Evolutionary conservation across 2,113 vertebrate genomes (phyloP).

Genomic region (Rhabdomys dilectus): DNA sequence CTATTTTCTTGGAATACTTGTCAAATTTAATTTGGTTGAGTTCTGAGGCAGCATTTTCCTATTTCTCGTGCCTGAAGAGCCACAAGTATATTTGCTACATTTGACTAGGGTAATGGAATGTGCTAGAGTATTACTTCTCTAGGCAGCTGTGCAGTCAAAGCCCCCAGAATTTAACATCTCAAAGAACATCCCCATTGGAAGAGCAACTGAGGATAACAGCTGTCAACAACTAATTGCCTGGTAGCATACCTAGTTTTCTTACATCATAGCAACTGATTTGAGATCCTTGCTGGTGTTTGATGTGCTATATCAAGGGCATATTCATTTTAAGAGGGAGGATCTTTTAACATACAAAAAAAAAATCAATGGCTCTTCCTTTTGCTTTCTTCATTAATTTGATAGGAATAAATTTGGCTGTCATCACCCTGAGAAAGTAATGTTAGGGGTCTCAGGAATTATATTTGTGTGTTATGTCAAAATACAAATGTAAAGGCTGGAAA

Average conservation of each 20-base stretch:
- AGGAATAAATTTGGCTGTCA: constrained; percentile 44
- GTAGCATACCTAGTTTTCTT: constrained; percentile 56
- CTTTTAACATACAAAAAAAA: not conserved
- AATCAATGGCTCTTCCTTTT: constrained; percentile 58
- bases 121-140: not conserved
- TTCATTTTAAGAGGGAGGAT: constrained; percentile 49
- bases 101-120: not conserved
- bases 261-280: not conserved
- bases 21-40: constrained; percentile 74
- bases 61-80: constrained; percentile 19
- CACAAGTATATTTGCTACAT: constrained; percentile 19
- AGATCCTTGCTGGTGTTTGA: constrained; percentile 40
- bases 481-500: not conserved
- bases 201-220: constrained; percentile 52
- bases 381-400: constrained; percentile 53
- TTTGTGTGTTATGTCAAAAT: constrained; percentile 51
- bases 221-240: constrained; percentile 64
- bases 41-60: constrained; percentile 42
- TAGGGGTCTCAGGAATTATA: not conserved
- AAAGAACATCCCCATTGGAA: constrained; percentile 24
- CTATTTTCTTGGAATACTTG: constrained; percentile 66
- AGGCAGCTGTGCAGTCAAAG: not conserved
- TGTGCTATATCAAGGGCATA: constrained; percentile 51
- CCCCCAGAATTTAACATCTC: constrained; percentile 59
- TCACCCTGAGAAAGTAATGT: constrained; percentile 10